These are phyloP conservation scores for Drosophila neonasuta DNA, from an alignment of 2,888 invertebrate genomes.

Conservation along the genomic window DNA sequence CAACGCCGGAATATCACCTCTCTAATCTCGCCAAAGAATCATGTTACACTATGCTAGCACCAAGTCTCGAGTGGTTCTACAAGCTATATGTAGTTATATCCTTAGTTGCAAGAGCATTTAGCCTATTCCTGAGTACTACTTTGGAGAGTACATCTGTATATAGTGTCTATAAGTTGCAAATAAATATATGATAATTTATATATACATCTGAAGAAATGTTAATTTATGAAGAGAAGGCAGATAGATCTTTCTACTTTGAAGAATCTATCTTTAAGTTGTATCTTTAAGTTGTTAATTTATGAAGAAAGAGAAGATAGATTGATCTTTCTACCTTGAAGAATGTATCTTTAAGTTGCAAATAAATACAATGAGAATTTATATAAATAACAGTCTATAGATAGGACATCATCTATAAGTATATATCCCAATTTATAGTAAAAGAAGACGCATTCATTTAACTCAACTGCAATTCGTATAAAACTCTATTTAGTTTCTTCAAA, in stretches of 20 bases:
- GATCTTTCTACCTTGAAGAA: too few relatives aligned
- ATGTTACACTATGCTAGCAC: slow-evolving; percentile 44
- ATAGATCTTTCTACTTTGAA: too few relatives aligned
- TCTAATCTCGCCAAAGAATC: slow-evolving; percentile 62
- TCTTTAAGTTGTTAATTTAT: slow-evolving; percentile 31
- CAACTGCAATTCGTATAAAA: too few relatives aligned
- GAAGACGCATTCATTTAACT: too few relatives aligned
- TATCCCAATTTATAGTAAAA: too few relatives aligned
- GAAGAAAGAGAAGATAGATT: background rate
- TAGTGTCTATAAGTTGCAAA: slow-evolving; percentile 17
- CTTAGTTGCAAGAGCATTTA: slow-evolving; percentile 24
- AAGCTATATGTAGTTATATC: background rate
- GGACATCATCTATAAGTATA: too few relatives aligned
- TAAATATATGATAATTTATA: slow-evolving; percentile 28
- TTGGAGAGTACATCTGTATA: slow-evolving; percentile 1
- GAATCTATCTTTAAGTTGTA: too few relatives aligned
- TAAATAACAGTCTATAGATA: too few relatives aligned
- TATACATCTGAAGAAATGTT: slow-evolving; percentile 19
- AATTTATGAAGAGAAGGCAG: slow-evolving; percentile 33
- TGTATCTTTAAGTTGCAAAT: too few relatives aligned
- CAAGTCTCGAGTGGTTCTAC: background rate
- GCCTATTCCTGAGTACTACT: slow-evolving; percentile 11
- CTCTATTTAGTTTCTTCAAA: too few relatives aligned
- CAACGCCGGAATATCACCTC: slow-evolving; percentile 1
- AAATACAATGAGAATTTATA: too few relatives aligned